These are phyloP conservation scores for Cettia cetti DNA, from an alignment of 2,113 vertebrate species.

Conservation along the genomic window DNA sequence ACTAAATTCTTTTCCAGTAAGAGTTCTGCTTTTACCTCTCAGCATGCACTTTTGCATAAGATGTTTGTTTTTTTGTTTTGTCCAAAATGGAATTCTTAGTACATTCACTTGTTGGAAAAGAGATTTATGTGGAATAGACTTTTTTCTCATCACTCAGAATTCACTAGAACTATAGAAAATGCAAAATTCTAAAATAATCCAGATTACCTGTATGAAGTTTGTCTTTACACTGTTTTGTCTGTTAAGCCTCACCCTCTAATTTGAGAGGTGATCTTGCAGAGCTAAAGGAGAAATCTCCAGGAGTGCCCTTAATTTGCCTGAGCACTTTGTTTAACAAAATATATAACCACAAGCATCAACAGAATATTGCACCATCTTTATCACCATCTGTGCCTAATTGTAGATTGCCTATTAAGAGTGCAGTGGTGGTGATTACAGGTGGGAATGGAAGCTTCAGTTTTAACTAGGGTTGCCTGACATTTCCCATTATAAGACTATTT, in stretches of 20 bases:
- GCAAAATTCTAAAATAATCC: background rate
- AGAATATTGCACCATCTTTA: background rate
- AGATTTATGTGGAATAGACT: background rate
- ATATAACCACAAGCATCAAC: background rate
- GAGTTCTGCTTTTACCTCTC: background rate
- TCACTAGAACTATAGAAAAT: background rate
- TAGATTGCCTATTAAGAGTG: conserved; percentile 27
- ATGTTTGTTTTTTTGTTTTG: background rate
- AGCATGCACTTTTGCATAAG: background rate
- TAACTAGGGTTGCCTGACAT: conserved; percentile 11
- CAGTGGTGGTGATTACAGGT: conserved; percentile 48
- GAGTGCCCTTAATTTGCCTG: conserved; percentile 30
- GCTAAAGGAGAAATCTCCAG: conserved; percentile 48
- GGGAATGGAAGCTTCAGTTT: conserved; percentile 27
- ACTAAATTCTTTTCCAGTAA: background rate
- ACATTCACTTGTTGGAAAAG: background rate
- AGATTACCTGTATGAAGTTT: background rate
- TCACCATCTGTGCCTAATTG: conserved; percentile 52
- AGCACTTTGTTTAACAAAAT: conserved; percentile 27
- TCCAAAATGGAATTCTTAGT: background rate
- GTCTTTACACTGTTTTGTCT: background rate
- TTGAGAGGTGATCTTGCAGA: background rate
- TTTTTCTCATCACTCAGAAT: background rate
- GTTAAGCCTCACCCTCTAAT: background rate
- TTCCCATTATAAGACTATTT: conserved; percentile 54